Conservation (phyloP, 1,140 invertebrate species). For the Dreissena polymorpha region DNA sequence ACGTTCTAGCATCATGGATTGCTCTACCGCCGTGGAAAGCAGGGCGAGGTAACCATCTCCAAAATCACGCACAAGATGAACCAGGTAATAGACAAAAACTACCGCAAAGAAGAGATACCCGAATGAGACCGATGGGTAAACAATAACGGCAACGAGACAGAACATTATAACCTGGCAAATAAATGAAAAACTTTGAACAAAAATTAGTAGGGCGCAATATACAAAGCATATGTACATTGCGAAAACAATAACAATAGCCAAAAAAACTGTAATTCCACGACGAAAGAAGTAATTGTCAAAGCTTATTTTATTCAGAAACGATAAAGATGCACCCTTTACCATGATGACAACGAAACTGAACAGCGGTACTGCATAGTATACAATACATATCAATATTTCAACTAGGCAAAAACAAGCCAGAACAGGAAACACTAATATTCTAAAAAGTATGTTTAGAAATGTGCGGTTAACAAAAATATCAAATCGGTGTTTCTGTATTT, state of each 20-base stretch:
- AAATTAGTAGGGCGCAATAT: constrained; percentile 2
- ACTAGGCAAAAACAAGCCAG: neutral
- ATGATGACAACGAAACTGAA: constrained; percentile 15
- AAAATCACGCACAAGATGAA: constrained; percentile 1
- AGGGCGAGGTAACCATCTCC: constrained; percentile 19
- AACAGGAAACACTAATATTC: neutral
- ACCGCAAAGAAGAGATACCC: constrained; percentile 38
- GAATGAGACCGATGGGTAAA: constrained; percentile 39
- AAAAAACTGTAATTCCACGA: no score
- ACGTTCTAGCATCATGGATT: neutral
- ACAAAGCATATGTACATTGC: neutral
- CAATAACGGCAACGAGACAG: constrained; percentile 39
- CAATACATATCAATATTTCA: neutral
- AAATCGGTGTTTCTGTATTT: constrained; percentile 2
- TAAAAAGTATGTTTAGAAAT: neutral
- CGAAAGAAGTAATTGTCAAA: no score
- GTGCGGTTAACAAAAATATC: no score
- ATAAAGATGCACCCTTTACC: neutral
- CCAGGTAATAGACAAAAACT: constrained; percentile 31
- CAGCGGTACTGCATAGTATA: constrained; percentile 27
- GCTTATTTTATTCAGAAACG: neutral
- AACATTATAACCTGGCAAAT: constrained; percentile 21
- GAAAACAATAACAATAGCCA: no score
- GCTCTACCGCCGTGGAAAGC: constrained; percentile 18
- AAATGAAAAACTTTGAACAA: constrained; percentile 39